These are phyloP conservation scores for Bothrops jararaca DNA, from an alignment of 2,113 vertebrate genomes.

Conservation along the genomic window DNA sequence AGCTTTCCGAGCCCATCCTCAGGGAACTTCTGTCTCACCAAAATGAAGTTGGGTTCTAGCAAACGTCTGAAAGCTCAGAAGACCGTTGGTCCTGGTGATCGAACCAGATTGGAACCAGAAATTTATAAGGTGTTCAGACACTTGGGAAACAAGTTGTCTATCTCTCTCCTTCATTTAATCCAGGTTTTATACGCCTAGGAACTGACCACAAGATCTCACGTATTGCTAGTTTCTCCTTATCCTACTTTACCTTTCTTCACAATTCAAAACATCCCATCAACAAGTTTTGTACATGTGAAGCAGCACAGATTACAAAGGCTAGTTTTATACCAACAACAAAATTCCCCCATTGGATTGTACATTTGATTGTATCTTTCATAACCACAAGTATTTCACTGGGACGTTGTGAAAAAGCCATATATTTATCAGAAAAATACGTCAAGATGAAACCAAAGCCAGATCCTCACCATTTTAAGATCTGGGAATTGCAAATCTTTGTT, in stretches of 20 bases:
- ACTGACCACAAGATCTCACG: background rate
- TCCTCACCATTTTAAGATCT: background rate
- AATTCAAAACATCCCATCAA: background rate
- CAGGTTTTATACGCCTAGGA: background rate
- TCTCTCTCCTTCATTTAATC: background rate
- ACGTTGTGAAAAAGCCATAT: slow-evolving; percentile 4
- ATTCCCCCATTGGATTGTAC: slow-evolving; percentile 17
- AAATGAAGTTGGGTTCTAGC: background rate
- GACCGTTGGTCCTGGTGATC: background rate
- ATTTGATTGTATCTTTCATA: background rate
- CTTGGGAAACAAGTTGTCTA: background rate
- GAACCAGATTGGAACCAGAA: background rate
- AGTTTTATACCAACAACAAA: background rate
- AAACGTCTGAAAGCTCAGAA: background rate
- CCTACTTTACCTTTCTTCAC: background rate
- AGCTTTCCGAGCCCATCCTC: background rate
- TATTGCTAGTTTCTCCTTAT: background rate
- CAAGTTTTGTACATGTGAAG: background rate
- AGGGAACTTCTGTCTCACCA: background rate
- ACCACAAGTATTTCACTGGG: slow-evolving; percentile 1
- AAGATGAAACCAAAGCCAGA: background rate
- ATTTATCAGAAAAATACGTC: background rate
- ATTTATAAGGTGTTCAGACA: background rate
- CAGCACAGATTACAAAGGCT: background rate
- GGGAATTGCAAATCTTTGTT: slow-evolving; percentile 21